Conservation (phyloP, 2,888 invertebrate genomes). For the Panopea generosa region DNA sequence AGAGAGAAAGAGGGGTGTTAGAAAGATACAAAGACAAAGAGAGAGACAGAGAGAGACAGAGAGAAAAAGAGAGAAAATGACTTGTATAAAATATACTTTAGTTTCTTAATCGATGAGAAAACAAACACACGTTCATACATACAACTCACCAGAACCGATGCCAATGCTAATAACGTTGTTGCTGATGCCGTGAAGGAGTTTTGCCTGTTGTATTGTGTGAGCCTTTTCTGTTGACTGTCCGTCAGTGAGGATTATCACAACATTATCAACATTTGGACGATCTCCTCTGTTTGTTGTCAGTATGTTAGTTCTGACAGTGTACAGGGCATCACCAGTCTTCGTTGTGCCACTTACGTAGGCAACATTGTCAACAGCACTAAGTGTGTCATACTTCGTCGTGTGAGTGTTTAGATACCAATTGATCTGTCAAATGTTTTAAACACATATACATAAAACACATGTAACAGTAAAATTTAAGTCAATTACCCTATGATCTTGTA, state of each 20-base stretch:
- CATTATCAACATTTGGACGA: conserved; percentile 41
- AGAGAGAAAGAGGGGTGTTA: too few relatives aligned
- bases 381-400: conserved; percentile 39
- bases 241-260: conserved; percentile 48
- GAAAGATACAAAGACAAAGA: too few relatives aligned
- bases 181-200: conserved; percentile 12
- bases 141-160: conserved; percentile 8
- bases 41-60: too few relatives aligned
- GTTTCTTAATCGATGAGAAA: background rate
- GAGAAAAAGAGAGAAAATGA: too few relatives aligned
- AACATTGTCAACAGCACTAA: conserved; percentile 50
- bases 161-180: conserved; percentile 34
- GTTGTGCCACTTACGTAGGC: conserved; percentile 52
- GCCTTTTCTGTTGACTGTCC: conserved; percentile 28
- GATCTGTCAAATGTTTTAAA: too few relatives aligned
- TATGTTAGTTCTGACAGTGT: conserved; percentile 18
- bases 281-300: conserved; percentile 35
- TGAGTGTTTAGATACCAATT: conserved; percentile 53
- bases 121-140: background rate
- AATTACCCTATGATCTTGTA: too few relatives aligned
- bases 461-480: too few relatives aligned
- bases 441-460: too few relatives aligned
- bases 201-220: conserved; percentile 29
- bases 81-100: too few relatives aligned
- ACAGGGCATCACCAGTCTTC: conserved; percentile 34